phyloP scores from a whole-genome alignment of 1,140 invertebrate genomes.

The Ips nitidus region DNA sequence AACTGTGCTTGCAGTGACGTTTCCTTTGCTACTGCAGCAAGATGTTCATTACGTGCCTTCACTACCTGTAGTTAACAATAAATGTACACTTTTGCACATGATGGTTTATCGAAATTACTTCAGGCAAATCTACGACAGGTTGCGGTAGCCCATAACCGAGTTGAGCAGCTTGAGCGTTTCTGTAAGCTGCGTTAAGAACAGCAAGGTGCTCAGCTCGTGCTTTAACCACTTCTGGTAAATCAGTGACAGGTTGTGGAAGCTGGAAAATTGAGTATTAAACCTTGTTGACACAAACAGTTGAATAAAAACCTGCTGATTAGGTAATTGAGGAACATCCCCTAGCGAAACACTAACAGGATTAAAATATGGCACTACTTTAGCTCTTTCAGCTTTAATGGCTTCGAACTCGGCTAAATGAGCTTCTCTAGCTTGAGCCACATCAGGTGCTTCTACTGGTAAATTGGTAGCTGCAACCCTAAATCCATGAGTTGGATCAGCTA shows the following conservation, averaged over 20 bases:
- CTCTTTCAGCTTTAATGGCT: conserved; percentile 44
- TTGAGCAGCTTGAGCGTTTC: conserved; percentile 13
- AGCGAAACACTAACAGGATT: conserved; percentile 41
- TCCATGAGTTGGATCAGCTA: conserved; percentile 66
- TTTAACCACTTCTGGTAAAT: conserved; percentile 47
- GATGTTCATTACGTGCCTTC: conserved; percentile 46
- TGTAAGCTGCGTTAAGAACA: conserved; percentile 41
- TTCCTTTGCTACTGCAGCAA: conserved; percentile 44
- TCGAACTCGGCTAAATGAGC: conserved; percentile 46
- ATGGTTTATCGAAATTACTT: conserved; percentile 27
- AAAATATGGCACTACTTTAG: conserved; percentile 36
- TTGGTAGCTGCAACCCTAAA: conserved; percentile 69
- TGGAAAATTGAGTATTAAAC: conserved; percentile 10
- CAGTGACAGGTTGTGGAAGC: conserved; percentile 45
- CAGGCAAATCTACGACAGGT: conserved; percentile 47
- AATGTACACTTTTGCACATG: neutral
- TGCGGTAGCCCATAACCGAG: conserved; percentile 33
- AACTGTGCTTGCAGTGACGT: conserved; percentile 36
- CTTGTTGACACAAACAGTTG: conserved; percentile 1
- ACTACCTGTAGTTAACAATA: conserved; percentile 24
- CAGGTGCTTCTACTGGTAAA: conserved; percentile 57
- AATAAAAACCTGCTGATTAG: neutral
- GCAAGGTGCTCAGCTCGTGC: conserved; percentile 48
- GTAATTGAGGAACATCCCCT: conserved; percentile 27
- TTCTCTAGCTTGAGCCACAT: conserved; percentile 48